Conservation (phyloP, 2,888 invertebrate genomes). For the Micoletzkya japonica region DNA sequence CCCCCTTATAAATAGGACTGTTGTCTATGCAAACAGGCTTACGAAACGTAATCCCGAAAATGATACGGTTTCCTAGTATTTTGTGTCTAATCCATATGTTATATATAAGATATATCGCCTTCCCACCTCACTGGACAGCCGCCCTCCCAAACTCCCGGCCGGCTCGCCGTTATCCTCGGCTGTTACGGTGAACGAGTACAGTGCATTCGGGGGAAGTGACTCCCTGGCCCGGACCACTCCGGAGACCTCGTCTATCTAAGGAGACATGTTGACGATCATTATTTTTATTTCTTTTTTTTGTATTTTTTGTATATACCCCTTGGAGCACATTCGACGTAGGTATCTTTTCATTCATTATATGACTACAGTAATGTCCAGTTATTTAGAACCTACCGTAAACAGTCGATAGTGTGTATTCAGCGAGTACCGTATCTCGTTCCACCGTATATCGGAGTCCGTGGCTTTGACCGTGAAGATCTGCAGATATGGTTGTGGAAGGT, state of each 20-base stretch:
- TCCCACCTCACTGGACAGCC: no score
- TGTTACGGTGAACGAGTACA: slow-evolving; percentile 14
- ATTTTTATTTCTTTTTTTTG: not conserved
- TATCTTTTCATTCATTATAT: no score
- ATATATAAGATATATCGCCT: no score
- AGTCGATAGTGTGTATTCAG: slow-evolving; percentile 10
- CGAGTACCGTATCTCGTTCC: slow-evolving; percentile 13
- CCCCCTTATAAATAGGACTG: no score
- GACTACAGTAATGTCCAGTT: not conserved
- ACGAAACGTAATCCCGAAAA: no score
- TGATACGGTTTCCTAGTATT: no score
- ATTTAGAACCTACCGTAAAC: slow-evolving; percentile 1
- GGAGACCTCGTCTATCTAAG: slow-evolving; percentile 14
- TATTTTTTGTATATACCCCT: not conserved
- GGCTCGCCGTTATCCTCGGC: slow-evolving; percentile 18
- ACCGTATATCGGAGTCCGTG: slow-evolving; percentile 1
- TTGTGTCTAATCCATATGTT: no score
- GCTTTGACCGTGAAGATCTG: slow-evolving; percentile 16
- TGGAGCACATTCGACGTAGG: no score
- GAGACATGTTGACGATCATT: not conserved
- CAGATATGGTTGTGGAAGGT: not conserved
- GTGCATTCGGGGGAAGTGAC: slow-evolving; percentile 1
- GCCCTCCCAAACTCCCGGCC: no score
- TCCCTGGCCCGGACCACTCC: not conserved
- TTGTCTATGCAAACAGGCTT: no score